Percentiles rank a stretch among this genome's conserved stretches.
Evolutionary conservation across 2,113 vertebrate genomes (phyloP).

Genomic region (Okapia johnstoni): DNA sequence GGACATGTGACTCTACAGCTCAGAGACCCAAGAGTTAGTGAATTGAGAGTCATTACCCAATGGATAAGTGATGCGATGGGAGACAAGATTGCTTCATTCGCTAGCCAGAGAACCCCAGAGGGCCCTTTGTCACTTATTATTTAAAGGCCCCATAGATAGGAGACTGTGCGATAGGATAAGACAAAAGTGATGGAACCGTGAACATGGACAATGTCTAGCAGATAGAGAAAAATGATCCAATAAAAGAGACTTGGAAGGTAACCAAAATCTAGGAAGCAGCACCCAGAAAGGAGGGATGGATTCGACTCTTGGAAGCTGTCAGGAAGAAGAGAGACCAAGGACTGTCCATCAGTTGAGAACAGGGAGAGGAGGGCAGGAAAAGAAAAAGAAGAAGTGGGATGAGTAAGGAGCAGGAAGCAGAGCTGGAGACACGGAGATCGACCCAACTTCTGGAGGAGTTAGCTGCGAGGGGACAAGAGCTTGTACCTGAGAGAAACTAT

Average conservation of each 20-base stretch:
- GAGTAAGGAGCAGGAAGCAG: no score
- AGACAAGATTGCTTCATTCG: neutral
- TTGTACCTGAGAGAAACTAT: neutral
- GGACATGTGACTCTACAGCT: no score
- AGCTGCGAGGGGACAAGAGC: neutral
- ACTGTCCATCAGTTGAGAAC: accelerated
- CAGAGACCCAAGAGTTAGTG: accelerated
- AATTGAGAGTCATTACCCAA: neutral
- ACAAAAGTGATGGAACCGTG: accelerated
- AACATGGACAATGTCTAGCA: neutral
- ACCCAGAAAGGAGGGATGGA: no score
- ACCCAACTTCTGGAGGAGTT: neutral
- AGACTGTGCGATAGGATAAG: neutral
- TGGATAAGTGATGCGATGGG: accelerated
- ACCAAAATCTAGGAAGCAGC: no score
- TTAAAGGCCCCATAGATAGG: neutral
- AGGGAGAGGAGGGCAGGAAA: neutral
- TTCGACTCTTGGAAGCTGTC: accelerated
- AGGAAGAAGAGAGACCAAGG: neutral
- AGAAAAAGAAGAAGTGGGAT: neutral
- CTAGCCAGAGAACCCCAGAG: neutral
- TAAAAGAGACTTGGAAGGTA: neutral
- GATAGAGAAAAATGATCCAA: neutral
- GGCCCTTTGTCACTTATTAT: accelerated
- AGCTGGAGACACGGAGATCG: accelerated